Evolutionary conservation across 2,797 vertebrate species (phyloP).

Genomic region (Macropodus opercularis): DNA sequence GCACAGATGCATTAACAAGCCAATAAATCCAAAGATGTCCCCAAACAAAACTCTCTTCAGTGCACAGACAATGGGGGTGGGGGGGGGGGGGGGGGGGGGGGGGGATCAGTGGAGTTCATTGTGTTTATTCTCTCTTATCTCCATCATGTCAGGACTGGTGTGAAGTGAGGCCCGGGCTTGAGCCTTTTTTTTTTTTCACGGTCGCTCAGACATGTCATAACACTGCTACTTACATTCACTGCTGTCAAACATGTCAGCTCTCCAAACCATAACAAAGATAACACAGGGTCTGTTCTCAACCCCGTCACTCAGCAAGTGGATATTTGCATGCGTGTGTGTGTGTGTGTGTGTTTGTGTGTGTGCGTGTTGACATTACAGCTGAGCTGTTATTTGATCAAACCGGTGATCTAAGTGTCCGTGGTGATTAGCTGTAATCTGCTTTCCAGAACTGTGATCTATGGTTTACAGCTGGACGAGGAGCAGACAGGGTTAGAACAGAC

Average conservation of each 20-base stretch:
- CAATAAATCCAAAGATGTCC: conserved; percentile 54
- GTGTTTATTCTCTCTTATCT: conserved; percentile 74
- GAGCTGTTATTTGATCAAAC: conserved; percentile 77
- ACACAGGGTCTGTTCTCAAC: conserved; percentile 67
- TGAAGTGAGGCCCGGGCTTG: conserved; percentile 34
- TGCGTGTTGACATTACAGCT: conserved; percentile 70
- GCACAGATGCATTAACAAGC: conserved; percentile 34
- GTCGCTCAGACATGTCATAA: conserved; percentile 80
- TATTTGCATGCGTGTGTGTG: conserved; percentile 42
- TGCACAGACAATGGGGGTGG: conserved; percentile 54
- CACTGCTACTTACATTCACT: conserved; percentile 73
- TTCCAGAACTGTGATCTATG: conserved; percentile 67
- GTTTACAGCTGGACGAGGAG: conserved; percentile 45
- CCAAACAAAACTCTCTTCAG: conserved; percentile 65
- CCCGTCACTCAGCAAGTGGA: conserved; percentile 60
- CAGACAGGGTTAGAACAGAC: conserved; percentile 2
- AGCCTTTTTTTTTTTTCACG: conserved; percentile 65
- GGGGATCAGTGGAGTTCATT: conserved; percentile 63
- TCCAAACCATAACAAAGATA: conserved; percentile 78
- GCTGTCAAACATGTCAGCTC: conserved; percentile 79
- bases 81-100: no score
- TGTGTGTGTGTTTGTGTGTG: conserved; percentile 46
- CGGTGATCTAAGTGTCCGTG: conserved; percentile 69
- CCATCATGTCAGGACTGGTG: conserved; percentile 57
- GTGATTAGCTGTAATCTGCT: conserved; percentile 75